Base-by-base conservation (phyloP, 2,888 invertebrate genomes). In the Anoplius nigerrimus region DNA sequence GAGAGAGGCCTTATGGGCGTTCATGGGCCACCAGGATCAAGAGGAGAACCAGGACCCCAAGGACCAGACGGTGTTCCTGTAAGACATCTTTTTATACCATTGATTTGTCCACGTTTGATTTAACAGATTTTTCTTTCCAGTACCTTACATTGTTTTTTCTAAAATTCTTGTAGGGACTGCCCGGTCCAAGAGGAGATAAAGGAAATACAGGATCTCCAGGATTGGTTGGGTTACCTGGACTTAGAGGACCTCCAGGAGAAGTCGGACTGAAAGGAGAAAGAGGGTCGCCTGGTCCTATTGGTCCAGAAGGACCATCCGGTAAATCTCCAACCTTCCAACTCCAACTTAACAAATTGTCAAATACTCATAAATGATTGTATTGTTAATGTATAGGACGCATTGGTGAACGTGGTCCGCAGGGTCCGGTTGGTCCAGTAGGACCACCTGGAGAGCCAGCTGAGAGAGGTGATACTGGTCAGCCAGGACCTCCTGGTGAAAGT, bases 371-470 rank as follows among this genome's bases (percentile, higher is more conserved):
- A 34, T 34, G 2, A 34, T 34, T 34, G 34, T 13, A 34, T 6
- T 2, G 6, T 5, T 27, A n/a, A n/a, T 27, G 8, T 34, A 13
- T n/a, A 90, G 93, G 94, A 60, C 91, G 92, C 66, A 92, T 91
- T 86, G 95, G 96, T 71, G 95, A 95, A 82, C 92, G 95, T 84
- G 95, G 95, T 0, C 92, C 91, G 0, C 94, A 93, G 85, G 96
- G 96, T n/a, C 91, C 92, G 16, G 88, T 94, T 21, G 95, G 95
- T 2, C 93, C 93, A 0, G 90, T 91, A 0, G 96, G 96, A 1
- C 93, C 94, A 0, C 94, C 94, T 0, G 96, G 96, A 16, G 95
- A 95, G 87, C 93, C 94, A 54, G 95, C 94, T 0, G 95, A 95
- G 87, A 90, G 95, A 81, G 95, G 95, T 20, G 95, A 95, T 81